These are phyloP conservation scores for Subacronicta megacephala DNA, from an alignment of 2,888 invertebrate species.

Conservation along the genomic window DNA sequence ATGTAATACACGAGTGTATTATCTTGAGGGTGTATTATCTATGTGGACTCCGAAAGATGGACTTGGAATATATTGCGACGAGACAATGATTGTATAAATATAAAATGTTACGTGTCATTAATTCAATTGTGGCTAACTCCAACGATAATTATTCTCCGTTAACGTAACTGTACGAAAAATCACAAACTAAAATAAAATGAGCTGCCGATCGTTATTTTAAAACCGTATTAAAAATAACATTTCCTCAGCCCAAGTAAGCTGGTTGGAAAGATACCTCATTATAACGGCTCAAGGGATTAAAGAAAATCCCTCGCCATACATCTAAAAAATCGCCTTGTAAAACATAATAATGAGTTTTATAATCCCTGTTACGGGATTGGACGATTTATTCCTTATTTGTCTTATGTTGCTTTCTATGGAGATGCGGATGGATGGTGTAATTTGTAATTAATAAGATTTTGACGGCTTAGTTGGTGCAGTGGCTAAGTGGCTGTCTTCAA, in stretches of 20 bases:
- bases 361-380: conserved; percentile 56
- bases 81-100: too few relatives aligned
- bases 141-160: too few relatives aligned
- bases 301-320: conserved; percentile 57
- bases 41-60: too few relatives aligned
- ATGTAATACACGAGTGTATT: too few relatives aligned
- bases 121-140: too few relatives aligned
- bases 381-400: conserved; percentile 57
- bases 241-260: conserved; percentile 27
- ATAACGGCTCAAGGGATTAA: conserved; percentile 58
- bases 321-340: conserved; percentile 64
- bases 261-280: conserved; percentile 55
- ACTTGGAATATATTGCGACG: too few relatives aligned
- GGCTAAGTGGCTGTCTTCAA: neutral
- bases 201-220: conserved; percentile 29
- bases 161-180: neutral
- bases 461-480: neutral
- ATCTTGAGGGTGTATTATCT: too few relatives aligned
- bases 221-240: conserved; percentile 38
- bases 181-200: conserved; percentile 1
- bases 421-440: neutral
- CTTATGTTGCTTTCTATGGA: conserved; percentile 6
- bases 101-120: too few relatives aligned
- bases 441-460: conserved; percentile 1
- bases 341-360: conserved; percentile 67